A percentile compares a stretch with the other conserved stretches of the same genome.
Conservation (phyloP, 2,888 invertebrate species). For the Clostera curtula region DNA sequence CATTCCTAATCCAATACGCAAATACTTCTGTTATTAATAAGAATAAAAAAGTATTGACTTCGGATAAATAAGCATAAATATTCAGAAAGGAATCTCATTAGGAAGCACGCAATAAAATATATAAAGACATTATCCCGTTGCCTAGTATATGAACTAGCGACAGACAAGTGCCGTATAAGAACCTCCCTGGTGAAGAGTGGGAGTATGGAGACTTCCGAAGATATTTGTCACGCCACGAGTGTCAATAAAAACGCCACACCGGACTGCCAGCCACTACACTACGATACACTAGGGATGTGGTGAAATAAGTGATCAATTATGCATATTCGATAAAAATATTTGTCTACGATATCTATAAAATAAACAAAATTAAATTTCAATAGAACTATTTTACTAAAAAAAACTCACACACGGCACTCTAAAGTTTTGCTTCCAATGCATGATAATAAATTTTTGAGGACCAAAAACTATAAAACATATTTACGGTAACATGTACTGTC, state of each 20-base stretch:
- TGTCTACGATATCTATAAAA: background rate
- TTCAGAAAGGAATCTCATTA: constrained; percentile 2
- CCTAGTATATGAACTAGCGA: constrained; percentile 3
- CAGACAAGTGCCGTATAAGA: constrained; percentile 15
- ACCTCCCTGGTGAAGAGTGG: constrained; percentile 20
- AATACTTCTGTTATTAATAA: too few relatives aligned
- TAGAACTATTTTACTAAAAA: background rate
- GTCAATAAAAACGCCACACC: constrained; percentile 74
- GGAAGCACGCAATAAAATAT: background rate
- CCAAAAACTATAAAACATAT: too few relatives aligned
- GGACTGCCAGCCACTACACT: constrained; percentile 64
- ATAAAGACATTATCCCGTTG: too few relatives aligned
- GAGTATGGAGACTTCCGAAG: constrained; percentile 42
- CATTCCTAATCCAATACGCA: too few relatives aligned
- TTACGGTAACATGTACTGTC: too few relatives aligned
- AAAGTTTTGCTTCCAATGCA: too few relatives aligned
- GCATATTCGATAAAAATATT: constrained; percentile 14
- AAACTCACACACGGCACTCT: too few relatives aligned
- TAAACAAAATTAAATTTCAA: background rate
- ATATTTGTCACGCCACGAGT: constrained; percentile 72
- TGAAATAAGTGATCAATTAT: constrained; percentile 6
- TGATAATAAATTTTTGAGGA: too few relatives aligned
- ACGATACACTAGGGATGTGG: constrained; percentile 37
- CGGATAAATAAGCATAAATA: too few relatives aligned
- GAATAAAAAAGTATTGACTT: too few relatives aligned